Evolutionary conservation across 2,888 invertebrate genomes (phyloP).

Genomic region (Pasiphila rectangulata): DNA sequence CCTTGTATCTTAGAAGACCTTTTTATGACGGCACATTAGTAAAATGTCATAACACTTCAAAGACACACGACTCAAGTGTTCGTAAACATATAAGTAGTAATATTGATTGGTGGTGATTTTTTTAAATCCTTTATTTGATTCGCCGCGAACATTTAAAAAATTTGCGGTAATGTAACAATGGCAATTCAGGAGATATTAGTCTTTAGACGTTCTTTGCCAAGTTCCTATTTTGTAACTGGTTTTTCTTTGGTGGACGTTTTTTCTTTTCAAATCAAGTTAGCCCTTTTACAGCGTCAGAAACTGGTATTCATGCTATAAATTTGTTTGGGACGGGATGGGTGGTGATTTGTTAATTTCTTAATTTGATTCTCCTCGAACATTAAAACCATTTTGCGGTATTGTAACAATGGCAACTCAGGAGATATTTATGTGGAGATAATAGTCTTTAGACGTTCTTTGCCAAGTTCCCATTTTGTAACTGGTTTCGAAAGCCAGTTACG

Average conservation of each 20-base stretch:
- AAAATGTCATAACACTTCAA: constrained; percentile 79
- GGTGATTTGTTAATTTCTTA: no score
- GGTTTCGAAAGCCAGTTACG: no score
- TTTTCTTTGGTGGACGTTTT: no score
- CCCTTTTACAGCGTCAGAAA: no score
- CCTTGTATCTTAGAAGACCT: constrained; percentile 43
- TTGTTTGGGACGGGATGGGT: no score
- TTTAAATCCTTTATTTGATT: constrained; percentile 64
- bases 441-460: constrained; percentile 35
- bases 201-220: constrained; percentile 33
- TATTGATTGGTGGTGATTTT: constrained; percentile 72
- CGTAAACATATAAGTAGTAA: constrained; percentile 60
- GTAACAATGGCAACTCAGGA: constrained; percentile 52
- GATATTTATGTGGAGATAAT: constrained; percentile 44
- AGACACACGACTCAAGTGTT: constrained; percentile 58
- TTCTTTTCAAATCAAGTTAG: no score
- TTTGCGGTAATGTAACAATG: constrained; percentile 55
- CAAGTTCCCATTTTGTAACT: no score
- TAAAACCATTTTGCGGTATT: constrained; percentile 55
- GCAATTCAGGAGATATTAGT: constrained; percentile 47
- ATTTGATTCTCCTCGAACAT: no score
- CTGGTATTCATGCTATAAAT: no score
- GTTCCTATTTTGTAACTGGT: no score
- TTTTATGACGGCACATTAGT: constrained; percentile 73
- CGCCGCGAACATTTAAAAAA: constrained; percentile 63